phyloP scores from a whole-genome alignment of 2,888 invertebrate genomes.

The Automeris io region DNA sequence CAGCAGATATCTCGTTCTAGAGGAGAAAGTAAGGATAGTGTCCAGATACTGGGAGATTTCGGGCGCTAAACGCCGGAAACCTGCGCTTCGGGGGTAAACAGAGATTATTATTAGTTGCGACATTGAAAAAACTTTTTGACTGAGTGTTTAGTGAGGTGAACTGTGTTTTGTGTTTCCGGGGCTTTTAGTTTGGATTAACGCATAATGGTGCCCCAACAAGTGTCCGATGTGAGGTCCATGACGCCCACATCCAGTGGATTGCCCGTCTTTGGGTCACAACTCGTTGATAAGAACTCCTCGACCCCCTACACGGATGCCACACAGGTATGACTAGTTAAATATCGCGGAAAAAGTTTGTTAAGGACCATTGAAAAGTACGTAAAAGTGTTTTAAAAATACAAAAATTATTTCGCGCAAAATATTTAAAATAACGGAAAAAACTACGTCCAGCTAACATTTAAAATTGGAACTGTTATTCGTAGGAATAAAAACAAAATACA shows the following conservation, averaged over 20 bases:
- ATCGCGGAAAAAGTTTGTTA: constrained; percentile 14
- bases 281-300: constrained; percentile 91
- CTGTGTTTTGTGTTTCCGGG: constrained; percentile 63
- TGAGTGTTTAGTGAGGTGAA: constrained; percentile 58
- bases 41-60: constrained; percentile 71
- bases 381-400: neutral
- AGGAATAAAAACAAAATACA: too few relatives aligned
- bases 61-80: constrained; percentile 62
- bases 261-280: constrained; percentile 92
- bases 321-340: constrained; percentile 82
- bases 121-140: constrained; percentile 27
- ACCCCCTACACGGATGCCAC: constrained; percentile 99
- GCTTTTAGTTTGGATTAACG: constrained; percentile 50
- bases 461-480: too few relatives aligned
- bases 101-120: constrained; percentile 39
- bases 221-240: constrained; percentile 75
- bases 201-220: constrained; percentile 88
- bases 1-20: constrained; percentile 63
- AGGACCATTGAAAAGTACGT: constrained; percentile 6
- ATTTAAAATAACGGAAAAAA: too few relatives aligned
- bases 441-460: too few relatives aligned
- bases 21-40: constrained; percentile 71
- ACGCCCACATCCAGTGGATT: constrained; percentile 79
- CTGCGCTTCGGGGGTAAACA: constrained; percentile 54
- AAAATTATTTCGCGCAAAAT: neutral